Base-by-base conservation (phyloP, 2,888 invertebrate genomes). In the Apamea anceps region DNA sequence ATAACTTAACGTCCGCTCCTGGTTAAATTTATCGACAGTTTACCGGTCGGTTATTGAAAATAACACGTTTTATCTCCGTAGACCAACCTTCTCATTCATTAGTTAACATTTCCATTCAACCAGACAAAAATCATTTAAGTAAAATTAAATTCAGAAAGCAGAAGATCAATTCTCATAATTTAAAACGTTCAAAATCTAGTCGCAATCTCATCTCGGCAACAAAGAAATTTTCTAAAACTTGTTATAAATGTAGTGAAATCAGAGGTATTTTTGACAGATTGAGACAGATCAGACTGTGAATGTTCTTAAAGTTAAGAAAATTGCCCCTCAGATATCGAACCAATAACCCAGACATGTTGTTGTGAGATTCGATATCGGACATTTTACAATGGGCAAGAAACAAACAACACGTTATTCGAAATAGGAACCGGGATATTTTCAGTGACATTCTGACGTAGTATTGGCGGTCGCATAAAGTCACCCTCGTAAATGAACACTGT, bases 401-500 rank as follows among this genome's bases (percentile, higher is more conserved):
- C 15, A 51, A 68, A 74, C 5, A 13, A 57, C 10, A 25, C n/a
- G 4, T 48, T 65, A 28, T 62, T 70, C 1, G 7, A 70, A n/a
- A 65, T n/a, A 57, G 21, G 25, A 71, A 85, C 51, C 21, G 6
- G 21, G 2, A 32, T 45, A 75, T 76, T 62, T 80, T 54, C 74
- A 63, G 13, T 76, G 45, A 68, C 45, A 13, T 57, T 66, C 72
- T 82, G 82, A 80, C 32, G 32, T 32, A 54, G 70, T 77, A 87
- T 84, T 89, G 80, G 78, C 86, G 86, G 72, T 65, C 87, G 76
- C 86, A 67, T 83, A 82, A 84, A 84, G 74, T 81, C 75, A 21
- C 65, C 72, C 66, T 84, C 81, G 70, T 86, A 86, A 85, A 81
- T 82, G 54, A 83, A 72, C 65, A 80, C 75, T 72, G 68, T 80